Base-by-base conservation (phyloP, 1,140 invertebrate genomes). In the Parasteatoda tepidariorum region DNA sequence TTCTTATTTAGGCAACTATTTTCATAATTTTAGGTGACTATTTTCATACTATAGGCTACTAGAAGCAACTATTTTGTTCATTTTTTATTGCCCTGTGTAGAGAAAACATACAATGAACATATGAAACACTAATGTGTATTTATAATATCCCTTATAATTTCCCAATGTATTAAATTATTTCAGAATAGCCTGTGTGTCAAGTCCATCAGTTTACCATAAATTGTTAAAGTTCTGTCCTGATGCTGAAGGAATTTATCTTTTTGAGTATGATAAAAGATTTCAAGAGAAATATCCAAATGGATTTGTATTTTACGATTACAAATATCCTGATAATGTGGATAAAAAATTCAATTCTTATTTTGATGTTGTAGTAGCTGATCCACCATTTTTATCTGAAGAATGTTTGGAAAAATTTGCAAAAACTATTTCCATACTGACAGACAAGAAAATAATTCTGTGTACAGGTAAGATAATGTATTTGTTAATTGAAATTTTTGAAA, bases 371-470 rank as follows among this genome's bases (percentile, higher is more conserved):
- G 91, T 98, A 73, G 95, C 94, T 0, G 97, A 99, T 91, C 97
- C 97, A 13, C 97, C 97, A 13, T 98, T 98, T 90, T 89, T 99
- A 6, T 95, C 96, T 0, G 93, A 96, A 85, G 97, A 98, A 89
- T 99, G 97, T 90, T 91, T 98, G 22, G 92, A 92, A 2, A 98
- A 98, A 90, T 94, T 93, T 30, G 92, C 95, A 0, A 81, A 88
- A 48, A 96, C 97, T 0, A 92, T 98, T 5, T 93, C 93, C 85
- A 92, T 92, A 85, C 87, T 98, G 59, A 88, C 92, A 0, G 95
- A 95, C 88, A 90, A 92, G 5, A 95, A 97, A 88, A 92, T 98
- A 61, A 91, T 99, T 34, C 89, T 98, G 0, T 98, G 96, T 87
- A 98, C 97, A 85, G 96, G 96, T 94, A 83, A 41, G 3, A 9